Evolutionary conservation across 2,113 vertebrate species (phyloP), one percentile per base, ranked within the genome.

Genomic region (Sinosuthora webbiana): DNA sequence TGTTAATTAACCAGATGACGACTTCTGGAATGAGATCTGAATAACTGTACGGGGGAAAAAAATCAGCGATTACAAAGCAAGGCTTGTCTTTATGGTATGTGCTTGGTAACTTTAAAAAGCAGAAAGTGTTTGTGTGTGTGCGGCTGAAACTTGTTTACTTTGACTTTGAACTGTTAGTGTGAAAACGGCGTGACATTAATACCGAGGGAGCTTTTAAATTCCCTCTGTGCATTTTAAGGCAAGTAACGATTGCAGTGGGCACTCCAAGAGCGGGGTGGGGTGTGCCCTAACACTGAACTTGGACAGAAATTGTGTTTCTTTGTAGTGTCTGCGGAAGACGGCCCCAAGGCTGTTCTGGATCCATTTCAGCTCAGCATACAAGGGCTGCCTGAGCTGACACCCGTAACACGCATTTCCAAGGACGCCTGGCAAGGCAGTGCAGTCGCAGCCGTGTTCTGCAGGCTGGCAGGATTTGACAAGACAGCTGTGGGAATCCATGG

Each of bases 21-120:
- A 73, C 56, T 94, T 87, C 74, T 96, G 93, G 94, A 95, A 71
- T 84, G 74, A 89, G 81, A 94, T 95, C 73, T 94, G 83, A 95
- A 91, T 96, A 95, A 94, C 74, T 84, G 81, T 87, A 30, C 45
- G 23, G 5, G 2, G 47, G 2, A 22, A 2, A 15, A 50, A 65
- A 82, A 67, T 37, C 55, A 23, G 56, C 5, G 15, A 37, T 87
- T 76, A 69, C 87, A 68, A 93, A 92, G 69, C 3, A 11, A 95
- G 77, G 68, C 81, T 91, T 84, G 69, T 49, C 76, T 81, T 81
- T 87, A 37, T 71, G 56, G 80, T 81, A 37, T 68, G 41, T 37
- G 27, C 41, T 47, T 55, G 76, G 60, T 93, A 92, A 84, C 56
- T 74, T 87, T 3, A 74, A 76, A 73, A 80, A 87, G 71, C 76